phyloP scores from a whole-genome alignment of 1,140 invertebrate genomes.

The Phthorimaea operculella region DNA sequence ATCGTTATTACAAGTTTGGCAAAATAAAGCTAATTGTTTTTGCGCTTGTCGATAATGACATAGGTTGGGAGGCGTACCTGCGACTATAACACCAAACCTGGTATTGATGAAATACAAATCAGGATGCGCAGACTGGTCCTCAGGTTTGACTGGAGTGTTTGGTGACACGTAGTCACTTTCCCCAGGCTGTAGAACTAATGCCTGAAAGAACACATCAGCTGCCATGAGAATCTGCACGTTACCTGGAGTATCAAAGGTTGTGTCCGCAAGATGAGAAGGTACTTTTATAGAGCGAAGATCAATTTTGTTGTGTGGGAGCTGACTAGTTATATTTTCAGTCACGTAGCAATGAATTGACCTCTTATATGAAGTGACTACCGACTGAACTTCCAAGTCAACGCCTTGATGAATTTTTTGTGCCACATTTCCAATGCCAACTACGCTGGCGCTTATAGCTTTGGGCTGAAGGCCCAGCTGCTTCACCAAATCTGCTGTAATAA shows the following conservation, averaged over 20 bases:
- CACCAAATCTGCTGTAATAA: not conserved
- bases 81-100: too few species aligned
- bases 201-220: conserved; percentile 13
- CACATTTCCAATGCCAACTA: conserved; percentile 8
- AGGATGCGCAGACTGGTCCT: too few species aligned
- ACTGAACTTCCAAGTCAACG: conserved; percentile 8
- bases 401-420: not conserved
- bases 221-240: conserved; percentile 9
- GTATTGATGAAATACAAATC: too few species aligned
- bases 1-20: not conserved
- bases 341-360: conserved; percentile 5
- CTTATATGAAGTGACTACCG: not conserved
- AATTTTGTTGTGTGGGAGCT: conserved; percentile 8
- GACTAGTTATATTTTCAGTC: conserved; percentile 8
- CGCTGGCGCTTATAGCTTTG: not conserved
- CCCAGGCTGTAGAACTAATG: not conserved
- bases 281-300: not conserved
- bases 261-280: not conserved
- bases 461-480: not conserved
- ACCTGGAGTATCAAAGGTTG: conserved; percentile 1
- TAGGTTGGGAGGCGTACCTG: not conserved
- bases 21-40: not conserved
- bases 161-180: too few species aligned
- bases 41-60: not conserved
- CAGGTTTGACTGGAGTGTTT: too few species aligned